These are phyloP conservation scores for Oxygymnocypris stewartii DNA, from an alignment of 2,113 vertebrate species.

Conservation along the genomic window DNA sequence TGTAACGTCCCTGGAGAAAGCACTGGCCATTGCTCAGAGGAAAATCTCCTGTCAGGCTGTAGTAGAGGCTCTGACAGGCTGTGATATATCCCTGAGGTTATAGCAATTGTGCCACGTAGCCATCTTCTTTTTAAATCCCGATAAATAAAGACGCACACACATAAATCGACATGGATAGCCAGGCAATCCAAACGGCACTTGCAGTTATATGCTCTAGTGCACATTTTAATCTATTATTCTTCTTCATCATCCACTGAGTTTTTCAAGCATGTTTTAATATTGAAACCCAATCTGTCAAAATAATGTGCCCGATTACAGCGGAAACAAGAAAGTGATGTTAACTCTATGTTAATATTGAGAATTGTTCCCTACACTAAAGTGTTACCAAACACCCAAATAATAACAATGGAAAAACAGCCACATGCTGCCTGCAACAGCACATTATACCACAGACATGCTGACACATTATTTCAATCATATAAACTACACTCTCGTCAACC, in stretches of 20 bases:
- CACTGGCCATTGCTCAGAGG: conserved; percentile 60
- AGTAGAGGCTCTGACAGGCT: conserved; percentile 40
- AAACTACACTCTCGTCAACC: background rate
- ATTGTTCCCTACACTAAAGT: too few species aligned
- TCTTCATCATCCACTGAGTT: conserved; percentile 60
- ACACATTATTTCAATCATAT: background rate
- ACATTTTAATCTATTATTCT: conserved; percentile 73
- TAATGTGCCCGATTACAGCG: background rate
- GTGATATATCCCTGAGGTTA: conserved; percentile 72
- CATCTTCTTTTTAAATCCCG: conserved; percentile 71
- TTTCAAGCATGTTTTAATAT: conserved; percentile 65
- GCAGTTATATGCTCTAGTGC: conserved; percentile 62
- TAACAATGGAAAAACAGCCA: background rate
- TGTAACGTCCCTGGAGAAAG: conserved; percentile 57
- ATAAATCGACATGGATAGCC: conserved; percentile 63
- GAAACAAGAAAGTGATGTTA: background rate
- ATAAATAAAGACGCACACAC: conserved; percentile 68
- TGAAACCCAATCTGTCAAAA: conserved; percentile 63
- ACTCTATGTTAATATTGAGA: background rate
- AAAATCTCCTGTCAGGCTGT: conserved; percentile 61
- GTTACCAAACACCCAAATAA: background rate
- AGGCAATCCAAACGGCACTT: background rate
- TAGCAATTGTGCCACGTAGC: conserved; percentile 65
- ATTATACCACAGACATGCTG: background rate
- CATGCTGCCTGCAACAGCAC: background rate